A percentile compares a stretch with the other conserved stretches of the same genome.
Evolutionary conservation across 2,113 vertebrate genomes (phyloP).

Genomic region (Lagopus leucura): DNA sequence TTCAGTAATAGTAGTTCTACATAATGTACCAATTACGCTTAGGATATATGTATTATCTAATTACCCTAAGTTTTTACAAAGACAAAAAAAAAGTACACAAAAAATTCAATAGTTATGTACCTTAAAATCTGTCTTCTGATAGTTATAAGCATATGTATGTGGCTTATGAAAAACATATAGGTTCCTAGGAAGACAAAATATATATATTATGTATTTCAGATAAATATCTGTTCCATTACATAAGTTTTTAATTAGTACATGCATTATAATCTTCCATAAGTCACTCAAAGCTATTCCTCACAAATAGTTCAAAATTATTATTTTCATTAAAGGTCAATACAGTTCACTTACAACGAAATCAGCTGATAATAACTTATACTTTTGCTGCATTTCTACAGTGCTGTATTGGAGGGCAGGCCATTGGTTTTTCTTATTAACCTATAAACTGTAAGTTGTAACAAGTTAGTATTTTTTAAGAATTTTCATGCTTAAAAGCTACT

Average conservation of each 20-base stretch:
- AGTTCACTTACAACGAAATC: background rate
- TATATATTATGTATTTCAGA: background rate
- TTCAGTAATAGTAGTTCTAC: background rate
- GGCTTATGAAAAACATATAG: conserved; percentile 88
- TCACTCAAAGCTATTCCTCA: background rate
- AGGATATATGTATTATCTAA: background rate
- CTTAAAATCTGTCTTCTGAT: conserved; percentile 83
- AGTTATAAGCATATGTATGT: conserved; percentile 77
- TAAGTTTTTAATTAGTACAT: background rate
- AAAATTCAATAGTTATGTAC: conserved; percentile 57
- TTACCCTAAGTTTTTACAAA: background rate
- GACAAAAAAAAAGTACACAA: background rate
- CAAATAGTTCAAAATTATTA: background rate
- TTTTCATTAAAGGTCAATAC: background rate
- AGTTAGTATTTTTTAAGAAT: background rate
- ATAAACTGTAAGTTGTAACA: background rate
- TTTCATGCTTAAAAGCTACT: background rate
- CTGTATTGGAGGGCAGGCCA: background rate
- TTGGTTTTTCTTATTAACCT: background rate
- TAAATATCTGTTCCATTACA: background rate
- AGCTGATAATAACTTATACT: background rate
- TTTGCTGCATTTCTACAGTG: background rate
- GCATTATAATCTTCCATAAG: background rate
- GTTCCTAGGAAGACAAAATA: conserved; percentile 75
- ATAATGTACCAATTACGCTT: background rate